Base-by-base conservation (phyloP, 2,797 vertebrate genomes). In the Myripristis murdjan region DNA sequence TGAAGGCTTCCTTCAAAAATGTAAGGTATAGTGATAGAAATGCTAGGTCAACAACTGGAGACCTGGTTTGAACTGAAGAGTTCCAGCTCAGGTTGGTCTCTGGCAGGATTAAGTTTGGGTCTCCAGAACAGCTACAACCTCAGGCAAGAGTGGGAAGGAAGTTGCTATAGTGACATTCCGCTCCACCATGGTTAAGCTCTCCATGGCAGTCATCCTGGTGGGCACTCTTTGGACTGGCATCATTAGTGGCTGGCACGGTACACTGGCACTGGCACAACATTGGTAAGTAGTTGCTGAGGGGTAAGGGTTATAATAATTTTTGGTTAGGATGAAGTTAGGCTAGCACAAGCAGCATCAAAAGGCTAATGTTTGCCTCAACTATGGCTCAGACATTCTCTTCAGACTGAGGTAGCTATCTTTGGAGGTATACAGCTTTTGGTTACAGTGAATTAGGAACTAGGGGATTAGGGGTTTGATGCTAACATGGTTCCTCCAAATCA, bases 371-470 rank as follows among this genome's bases (percentile, higher is more conserved):
- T 59, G 59, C 73, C 60, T 73, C 47, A 78, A 67, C 67, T 87
- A 86, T 91, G 88, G 87, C 75, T 89, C 72, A 56, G 72, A 81
- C 78, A 88, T 89, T 91, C 71, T 53, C 70, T 12, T 83, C 73
- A 86, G 68, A 77, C 71, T 91, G 93, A 95, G 89, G 92, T 93
- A 94, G 91, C 79, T 92, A 87, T 94, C 90, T 94, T 94, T 95
- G 92, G 90, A 92, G 56, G 70, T 56, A 77, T 74, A 70, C 70
- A 88, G 87, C 76, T 79, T 90, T 86, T 76, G 81, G 69, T 64
- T 73, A 49, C 62, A 58, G 35, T 43, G 54, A 54, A 14, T 66
- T 58, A 68, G 58, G 70, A 35, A 52, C 52, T 59, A 62, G 58
- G 51, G 41, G 31, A 10, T 33, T 59, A 62, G 75, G 48, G 63